These are phyloP conservation scores for Lonchura striata DNA, from an alignment of 2,113 vertebrate species.

Conservation along the genomic window DNA sequence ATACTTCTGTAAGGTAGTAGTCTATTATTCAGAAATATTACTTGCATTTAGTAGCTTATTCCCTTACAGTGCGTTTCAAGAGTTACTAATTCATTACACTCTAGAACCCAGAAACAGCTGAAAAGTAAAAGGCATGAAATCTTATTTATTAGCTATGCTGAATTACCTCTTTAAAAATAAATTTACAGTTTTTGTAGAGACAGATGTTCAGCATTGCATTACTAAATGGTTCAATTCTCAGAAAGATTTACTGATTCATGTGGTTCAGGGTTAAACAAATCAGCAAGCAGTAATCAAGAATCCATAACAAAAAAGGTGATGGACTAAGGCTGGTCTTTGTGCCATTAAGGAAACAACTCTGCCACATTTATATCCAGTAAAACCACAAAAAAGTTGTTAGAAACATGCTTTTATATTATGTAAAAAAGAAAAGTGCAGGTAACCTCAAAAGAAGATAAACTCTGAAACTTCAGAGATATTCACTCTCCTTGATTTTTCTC, in stretches of 20 bases:
- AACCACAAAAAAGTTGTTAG: background rate
- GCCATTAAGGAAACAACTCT: background rate
- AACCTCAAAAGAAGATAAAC: background rate
- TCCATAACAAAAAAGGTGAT: background rate
- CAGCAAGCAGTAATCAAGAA: slow-evolving; percentile 13
- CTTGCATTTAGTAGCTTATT: slow-evolving; percentile 11
- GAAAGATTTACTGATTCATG: slow-evolving; percentile 46
- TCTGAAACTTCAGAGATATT: background rate
- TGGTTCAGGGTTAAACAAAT: slow-evolving; percentile 41
- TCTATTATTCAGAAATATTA: background rate
- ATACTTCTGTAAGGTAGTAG: background rate
- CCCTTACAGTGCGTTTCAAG: background rate
- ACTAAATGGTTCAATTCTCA: slow-evolving; percentile 6
- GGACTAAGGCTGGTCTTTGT: background rate
- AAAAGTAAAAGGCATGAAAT: slow-evolving; percentile 44
- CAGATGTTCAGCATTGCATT: slow-evolving; percentile 39
- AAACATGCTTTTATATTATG: background rate
- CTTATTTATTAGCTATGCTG: slow-evolving; percentile 40
- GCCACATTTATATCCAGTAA: background rate
- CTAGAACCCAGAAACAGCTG: slow-evolving; percentile 43
- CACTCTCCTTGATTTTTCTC: background rate
- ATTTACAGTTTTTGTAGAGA: slow-evolving; percentile 50
- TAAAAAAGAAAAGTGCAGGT: background rate
- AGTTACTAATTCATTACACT: slow-evolving; percentile 2
- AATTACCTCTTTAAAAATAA: slow-evolving; percentile 47